A percentile compares a stretch with the other conserved stretches of the same genome.
These are phyloP conservation scores for Drosophila histrio DNA, from an alignment of 2,888 invertebrate species.

Conservation along the genomic window DNA sequence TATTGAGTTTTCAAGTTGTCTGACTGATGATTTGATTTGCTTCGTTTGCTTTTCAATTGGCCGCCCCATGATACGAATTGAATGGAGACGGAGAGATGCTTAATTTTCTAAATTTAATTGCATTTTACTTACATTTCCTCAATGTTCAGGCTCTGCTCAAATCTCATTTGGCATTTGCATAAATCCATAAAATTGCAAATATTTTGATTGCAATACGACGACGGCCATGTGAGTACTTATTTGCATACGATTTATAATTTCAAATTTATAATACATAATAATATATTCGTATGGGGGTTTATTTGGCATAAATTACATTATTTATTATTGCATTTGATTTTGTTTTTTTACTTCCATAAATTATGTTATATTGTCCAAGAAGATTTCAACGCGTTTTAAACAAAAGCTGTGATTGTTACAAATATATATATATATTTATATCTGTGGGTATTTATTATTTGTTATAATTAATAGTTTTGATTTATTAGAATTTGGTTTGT, in stretches of 20 bases:
- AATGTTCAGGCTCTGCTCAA: neutral
- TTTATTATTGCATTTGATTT: conserved; percentile 39
- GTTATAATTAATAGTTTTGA: conserved; percentile 1
- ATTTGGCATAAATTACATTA: conserved; percentile 49
- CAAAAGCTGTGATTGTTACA: conserved; percentile 1
- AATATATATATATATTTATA: neutral
- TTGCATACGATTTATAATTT: conserved; percentile 52
- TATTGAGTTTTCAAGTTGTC: conserved; percentile 56
- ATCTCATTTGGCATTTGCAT: conserved; percentile 52
- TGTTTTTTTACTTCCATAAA: neutral
- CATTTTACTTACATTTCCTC: conserved; percentile 53
- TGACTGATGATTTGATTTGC: conserved; percentile 41
- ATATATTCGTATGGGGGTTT: neutral
- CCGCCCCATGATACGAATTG: conserved; percentile 3
- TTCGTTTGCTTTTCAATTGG: conserved; percentile 31
- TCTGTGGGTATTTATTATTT: neutral
- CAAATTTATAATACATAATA: conserved; percentile 17
- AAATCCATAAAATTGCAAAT: conserved; percentile 47
- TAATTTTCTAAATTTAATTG: conserved; percentile 44
- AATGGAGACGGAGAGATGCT: neutral
- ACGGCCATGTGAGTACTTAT: neutral
- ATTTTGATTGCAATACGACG: conserved; percentile 20
- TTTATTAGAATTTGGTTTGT: neutral
- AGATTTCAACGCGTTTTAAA: conserved; percentile 1
- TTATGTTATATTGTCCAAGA: neutral